Conservation (phyloP, 2,113 vertebrate species). For the Blennius ocellaris region DNA sequence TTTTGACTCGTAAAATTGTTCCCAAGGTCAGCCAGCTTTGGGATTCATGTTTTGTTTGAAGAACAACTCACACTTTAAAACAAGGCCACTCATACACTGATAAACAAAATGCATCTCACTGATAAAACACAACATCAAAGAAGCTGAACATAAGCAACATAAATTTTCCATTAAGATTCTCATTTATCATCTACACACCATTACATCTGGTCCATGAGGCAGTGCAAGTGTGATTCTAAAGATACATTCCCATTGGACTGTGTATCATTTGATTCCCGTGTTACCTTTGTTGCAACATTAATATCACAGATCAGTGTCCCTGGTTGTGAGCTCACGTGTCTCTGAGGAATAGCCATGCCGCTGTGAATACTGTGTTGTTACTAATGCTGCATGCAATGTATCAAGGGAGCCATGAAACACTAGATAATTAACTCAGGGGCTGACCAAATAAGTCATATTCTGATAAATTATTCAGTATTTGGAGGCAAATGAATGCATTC, state of each 20-base stretch:
- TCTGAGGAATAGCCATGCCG: conserved; percentile 64
- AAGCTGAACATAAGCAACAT: conserved; percentile 52
- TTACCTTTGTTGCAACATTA: conserved; percentile 28
- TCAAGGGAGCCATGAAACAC: conserved; percentile 78
- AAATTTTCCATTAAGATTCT: conserved; percentile 73
- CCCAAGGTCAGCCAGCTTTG: too few relatives aligned
- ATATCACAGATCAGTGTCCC: conserved; percentile 33
- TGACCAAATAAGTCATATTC: conserved; percentile 77
- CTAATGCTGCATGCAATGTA: conserved; percentile 61
- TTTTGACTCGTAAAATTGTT: too few relatives aligned
- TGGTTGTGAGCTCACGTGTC: conserved; percentile 34
- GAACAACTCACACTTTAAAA: too few relatives aligned
- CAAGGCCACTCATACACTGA: too few relatives aligned
- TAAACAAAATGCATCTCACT: too few relatives aligned
- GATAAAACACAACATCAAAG: conserved; percentile 28
- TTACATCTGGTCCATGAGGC: conserved; percentile 62
- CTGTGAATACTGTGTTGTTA: conserved; percentile 63
- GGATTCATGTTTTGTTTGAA: too few relatives aligned
- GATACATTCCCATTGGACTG: conserved; percentile 26
- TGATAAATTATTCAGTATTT: conserved; percentile 82
- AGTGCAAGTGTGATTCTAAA: conserved; percentile 52
- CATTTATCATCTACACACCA: conserved; percentile 69
- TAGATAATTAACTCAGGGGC: conserved; percentile 79
- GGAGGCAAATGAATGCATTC: conserved; percentile 54
- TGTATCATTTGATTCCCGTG: conserved; percentile 2